Evolutionary conservation across 2,888 invertebrate genomes (phyloP).

Genomic region (Drosophila setosimentum): DNA sequence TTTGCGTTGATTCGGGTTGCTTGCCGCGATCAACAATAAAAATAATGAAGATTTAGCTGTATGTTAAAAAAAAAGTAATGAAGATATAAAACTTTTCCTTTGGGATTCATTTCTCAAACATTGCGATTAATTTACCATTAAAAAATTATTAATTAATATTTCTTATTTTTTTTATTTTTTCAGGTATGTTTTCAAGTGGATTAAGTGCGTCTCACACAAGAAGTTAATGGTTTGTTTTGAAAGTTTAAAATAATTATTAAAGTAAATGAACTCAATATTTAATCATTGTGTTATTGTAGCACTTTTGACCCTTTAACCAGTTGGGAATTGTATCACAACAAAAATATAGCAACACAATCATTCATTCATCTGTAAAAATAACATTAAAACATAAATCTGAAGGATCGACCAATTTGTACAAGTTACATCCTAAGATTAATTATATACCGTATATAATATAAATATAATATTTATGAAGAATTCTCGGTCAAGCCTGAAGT

Average conservation of each 20-base stretch:
- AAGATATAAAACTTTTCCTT: too few species aligned
- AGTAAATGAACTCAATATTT: neutral
- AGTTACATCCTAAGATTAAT: constrained; percentile 41
- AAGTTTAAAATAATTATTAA: neutral
- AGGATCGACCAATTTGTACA: neutral
- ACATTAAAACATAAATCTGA: neutral
- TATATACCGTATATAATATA: constrained; percentile 17
- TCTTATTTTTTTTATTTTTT: constrained; percentile 28
- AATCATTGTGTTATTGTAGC: neutral
- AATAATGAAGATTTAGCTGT: neutral
- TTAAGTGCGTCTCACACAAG: neutral
- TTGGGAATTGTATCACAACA: neutral
- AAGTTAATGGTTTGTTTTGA: constrained; percentile 5
- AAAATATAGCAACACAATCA: neutral
- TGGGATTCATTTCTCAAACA: neutral
- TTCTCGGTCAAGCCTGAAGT: neutral
- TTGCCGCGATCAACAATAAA: neutral
- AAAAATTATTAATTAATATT: constrained; percentile 18
- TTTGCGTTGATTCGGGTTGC: neutral
- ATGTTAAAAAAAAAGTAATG: too few species aligned
- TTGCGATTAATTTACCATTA: neutral
- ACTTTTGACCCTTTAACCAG: neutral
- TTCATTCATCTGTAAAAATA: too few species aligned
- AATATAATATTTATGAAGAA: neutral
- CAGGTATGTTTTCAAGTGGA: constrained; percentile 49